Evolutionary conservation across 1,140 invertebrate species (phyloP).

Genomic region (Bombus vancouverensis): DNA sequence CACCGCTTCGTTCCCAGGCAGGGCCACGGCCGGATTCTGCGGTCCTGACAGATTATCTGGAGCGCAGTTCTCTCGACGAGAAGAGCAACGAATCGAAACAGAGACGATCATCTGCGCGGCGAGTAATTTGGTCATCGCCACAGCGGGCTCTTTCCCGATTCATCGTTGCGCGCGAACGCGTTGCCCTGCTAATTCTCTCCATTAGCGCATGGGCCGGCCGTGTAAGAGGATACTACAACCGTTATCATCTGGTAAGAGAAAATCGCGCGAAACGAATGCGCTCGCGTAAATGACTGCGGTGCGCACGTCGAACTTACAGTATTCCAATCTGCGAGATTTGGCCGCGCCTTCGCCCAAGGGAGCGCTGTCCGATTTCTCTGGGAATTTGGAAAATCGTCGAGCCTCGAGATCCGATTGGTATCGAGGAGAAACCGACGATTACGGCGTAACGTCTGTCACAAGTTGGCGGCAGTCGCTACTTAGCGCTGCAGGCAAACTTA

Average conservation of each 20-base stretch:
- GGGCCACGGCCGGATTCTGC: slow-evolving; percentile 12
- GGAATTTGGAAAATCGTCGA: too few relatives aligned
- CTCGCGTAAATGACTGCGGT: too few relatives aligned
- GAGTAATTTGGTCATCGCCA: slow-evolving; percentile 18
- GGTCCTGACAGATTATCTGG: slow-evolving; percentile 18
- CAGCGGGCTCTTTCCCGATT: background rate
- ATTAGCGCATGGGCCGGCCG: background rate
- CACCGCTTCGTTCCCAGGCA: slow-evolving; percentile 14
- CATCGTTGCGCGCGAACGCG: too few relatives aligned
- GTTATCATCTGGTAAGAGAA: too few relatives aligned
- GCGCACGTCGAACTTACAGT: too few relatives aligned
- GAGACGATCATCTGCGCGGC: slow-evolving; percentile 31
- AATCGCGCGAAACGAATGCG: slow-evolving; percentile 13
- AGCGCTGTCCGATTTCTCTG: too few relatives aligned
- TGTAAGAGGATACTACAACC: background rate
- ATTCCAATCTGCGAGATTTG: too few relatives aligned
- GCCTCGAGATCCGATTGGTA: too few relatives aligned
- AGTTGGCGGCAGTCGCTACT: background rate
- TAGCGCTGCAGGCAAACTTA: slow-evolving; percentile 2
- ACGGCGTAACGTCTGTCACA: background rate
- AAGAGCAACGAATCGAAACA: slow-evolving; percentile 8
- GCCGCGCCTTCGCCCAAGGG: too few relatives aligned
- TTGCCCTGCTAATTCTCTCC: slow-evolving; percentile 20
- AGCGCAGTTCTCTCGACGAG: background rate
- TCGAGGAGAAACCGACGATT: background rate